Base-by-base conservation (phyloP, 1,140 invertebrate genomes). In the Battus philenor region DNA sequence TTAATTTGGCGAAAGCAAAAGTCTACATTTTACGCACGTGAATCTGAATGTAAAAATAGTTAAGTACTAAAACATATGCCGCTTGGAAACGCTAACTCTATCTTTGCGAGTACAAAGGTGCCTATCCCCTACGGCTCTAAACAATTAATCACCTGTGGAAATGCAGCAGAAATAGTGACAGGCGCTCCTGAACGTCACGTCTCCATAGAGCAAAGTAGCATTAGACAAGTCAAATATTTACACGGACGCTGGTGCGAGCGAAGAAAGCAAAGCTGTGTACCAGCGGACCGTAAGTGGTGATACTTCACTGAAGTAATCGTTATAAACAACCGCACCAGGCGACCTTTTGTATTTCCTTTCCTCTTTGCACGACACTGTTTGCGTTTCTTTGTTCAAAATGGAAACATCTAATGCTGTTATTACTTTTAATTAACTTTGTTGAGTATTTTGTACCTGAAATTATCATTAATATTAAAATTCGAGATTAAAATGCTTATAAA, bases 201-300 rank as follows among this genome's bases (percentile, higher is more conserved):
- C 26, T 47, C 53, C 47, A 52, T 49, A 57, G 58, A 34, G 48
- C 38, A 22, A 36, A 55, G 24, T 43, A 50, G 53, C 63, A 71
- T 72, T 72, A 72, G 51, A 49, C 44, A 53, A 59, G 16, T 55
- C 52, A 70, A 74, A 72, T 70, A 72, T 74, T 77, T 74, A 69
- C 52, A 65, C 62, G 56, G 49, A 47, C 41, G 51, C 24, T 43
- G 29, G 27, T 27, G 20, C 16, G 49, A 43, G 24, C 24, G 50
- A 59, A 57, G 51, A 61, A 57, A 68, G 59, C 57, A 26, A 55
- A 57, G 36, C 55, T 36, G 11, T 57, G 58, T 54, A 44, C 8
- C 18, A 18, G 12, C 27, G 7, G 32, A 20, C 47, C 24, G 44
- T 36, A 32, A 45, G 39, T 16, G 32, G 43, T 32, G 13, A 53